Evolutionary conservation across 2,888 invertebrate genomes (phyloP).

Genomic region (Aphidius colemani): DNA sequence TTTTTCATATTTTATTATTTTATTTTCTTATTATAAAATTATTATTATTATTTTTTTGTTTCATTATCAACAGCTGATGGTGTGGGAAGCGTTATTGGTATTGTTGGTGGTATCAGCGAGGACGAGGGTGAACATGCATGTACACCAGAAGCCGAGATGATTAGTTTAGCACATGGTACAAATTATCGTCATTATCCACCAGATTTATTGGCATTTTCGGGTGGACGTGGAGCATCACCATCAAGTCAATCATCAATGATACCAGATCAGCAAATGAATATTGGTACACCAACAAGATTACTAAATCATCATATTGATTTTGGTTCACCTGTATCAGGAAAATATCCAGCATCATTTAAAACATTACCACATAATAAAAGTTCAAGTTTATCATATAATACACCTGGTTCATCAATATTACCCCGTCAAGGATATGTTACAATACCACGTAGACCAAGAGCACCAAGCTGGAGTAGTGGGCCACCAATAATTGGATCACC

Average conservation of each 20-base stretch:
- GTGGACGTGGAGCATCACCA: slow-evolving; percentile 60
- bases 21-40: slow-evolving; percentile 33
- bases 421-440: slow-evolving; percentile 85
- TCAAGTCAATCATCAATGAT: slow-evolving; percentile 79
- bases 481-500: slow-evolving; percentile 64
- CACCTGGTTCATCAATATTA: slow-evolving; percentile 61
- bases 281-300: slow-evolving; percentile 64
- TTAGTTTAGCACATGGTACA: slow-evolving; percentile 64
- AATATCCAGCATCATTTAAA: slow-evolving; percentile 70
- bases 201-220: slow-evolving; percentile 81
- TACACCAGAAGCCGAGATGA: slow-evolving; percentile 58
- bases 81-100: slow-evolving; percentile 65
- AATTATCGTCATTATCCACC: slow-evolving; percentile 73
- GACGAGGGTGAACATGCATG: slow-evolving; percentile 44
- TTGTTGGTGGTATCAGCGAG: slow-evolving; percentile 54
- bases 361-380: slow-evolving; percentile 76
- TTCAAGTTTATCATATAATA: slow-evolving; percentile 18
- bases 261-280: slow-evolving; percentile 63
- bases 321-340: slow-evolving; percentile 45
- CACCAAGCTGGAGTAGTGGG: slow-evolving; percentile 80
- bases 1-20: slow-evolving; percentile 22
- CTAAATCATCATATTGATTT: slow-evolving; percentile 52
- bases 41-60: slow-evolving; percentile 46
- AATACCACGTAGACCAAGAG: slow-evolving; percentile 81
- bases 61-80: slow-evolving; percentile 58